Conservation (phyloP, 2,888 invertebrate genomes). For the Lasioglossum oenotherae region DNA sequence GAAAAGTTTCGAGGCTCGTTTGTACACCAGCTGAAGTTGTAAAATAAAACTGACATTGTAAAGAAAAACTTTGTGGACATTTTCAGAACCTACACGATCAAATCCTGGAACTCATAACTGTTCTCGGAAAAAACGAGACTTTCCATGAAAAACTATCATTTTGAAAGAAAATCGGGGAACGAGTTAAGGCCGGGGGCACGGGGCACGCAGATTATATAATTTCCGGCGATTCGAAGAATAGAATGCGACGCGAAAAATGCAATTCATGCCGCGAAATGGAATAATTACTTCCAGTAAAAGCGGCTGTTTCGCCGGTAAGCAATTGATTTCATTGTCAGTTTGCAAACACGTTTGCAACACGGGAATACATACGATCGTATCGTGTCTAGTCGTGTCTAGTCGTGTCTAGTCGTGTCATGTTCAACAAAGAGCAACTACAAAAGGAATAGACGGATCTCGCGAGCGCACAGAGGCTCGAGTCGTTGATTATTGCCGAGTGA, state of each 20-base stretch:
- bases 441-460: slow-evolving; percentile 8
- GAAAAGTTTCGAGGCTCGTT: background rate
- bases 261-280: slow-evolving; percentile 20
- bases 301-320: background rate
- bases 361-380: background rate
- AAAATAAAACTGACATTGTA: background rate
- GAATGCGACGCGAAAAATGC: slow-evolving; percentile 10
- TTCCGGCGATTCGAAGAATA: slow-evolving; percentile 38
- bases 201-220: slow-evolving; percentile 33
- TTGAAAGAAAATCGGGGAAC: background rate
- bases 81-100: background rate
- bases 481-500: slow-evolving; percentile 51
- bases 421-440: slow-evolving; percentile 6
- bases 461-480: background rate
- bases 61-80: background rate
- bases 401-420: background rate
- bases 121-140: background rate
- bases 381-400: background rate
- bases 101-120: background rate
- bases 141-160: background rate
- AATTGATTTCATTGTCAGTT: slow-evolving; percentile 23
- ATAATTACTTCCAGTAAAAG: slow-evolving; percentile 30
- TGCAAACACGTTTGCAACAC: background rate
- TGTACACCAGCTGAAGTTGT: background rate
- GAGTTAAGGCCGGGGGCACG: background rate